Evolutionary conservation across 2,888 invertebrate genomes (phyloP).

Genomic region (Sepiola atlantica): DNA sequence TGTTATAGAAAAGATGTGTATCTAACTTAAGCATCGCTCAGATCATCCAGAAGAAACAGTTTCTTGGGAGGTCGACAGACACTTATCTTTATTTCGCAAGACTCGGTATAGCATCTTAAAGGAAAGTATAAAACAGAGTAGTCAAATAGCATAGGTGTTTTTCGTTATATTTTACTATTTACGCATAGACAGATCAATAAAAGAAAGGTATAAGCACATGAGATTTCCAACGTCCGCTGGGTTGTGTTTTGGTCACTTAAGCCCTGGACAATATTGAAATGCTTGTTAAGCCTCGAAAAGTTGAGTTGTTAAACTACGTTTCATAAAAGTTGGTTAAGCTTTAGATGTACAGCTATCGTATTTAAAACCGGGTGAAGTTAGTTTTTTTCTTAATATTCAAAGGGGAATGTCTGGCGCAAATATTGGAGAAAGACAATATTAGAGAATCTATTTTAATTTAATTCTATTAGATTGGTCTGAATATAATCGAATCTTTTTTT

Average conservation of each 20-base stretch:
- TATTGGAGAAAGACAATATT: too few species aligned
- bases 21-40: background rate
- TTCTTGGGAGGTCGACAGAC: background rate
- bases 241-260: background rate
- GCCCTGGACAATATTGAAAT: background rate
- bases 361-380: too few species aligned
- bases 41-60: background rate
- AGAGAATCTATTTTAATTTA: too few species aligned
- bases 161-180: background rate
- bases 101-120: background rate
- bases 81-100: background rate
- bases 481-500: too few species aligned
- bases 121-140: background rate
- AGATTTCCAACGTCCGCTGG: background rate
- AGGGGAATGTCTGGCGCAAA: too few species aligned
- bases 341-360: background rate
- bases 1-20: background rate
- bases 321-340: background rate
- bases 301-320: background rate
- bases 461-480: too few species aligned
- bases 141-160: background rate
- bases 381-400: too few species aligned
- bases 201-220: background rate
- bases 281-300: slow-evolving; percentile 2
- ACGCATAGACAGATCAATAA: background rate